Conservation (phyloP, 2,113 vertebrate genomes). For the Ailurus styani region DNA sequence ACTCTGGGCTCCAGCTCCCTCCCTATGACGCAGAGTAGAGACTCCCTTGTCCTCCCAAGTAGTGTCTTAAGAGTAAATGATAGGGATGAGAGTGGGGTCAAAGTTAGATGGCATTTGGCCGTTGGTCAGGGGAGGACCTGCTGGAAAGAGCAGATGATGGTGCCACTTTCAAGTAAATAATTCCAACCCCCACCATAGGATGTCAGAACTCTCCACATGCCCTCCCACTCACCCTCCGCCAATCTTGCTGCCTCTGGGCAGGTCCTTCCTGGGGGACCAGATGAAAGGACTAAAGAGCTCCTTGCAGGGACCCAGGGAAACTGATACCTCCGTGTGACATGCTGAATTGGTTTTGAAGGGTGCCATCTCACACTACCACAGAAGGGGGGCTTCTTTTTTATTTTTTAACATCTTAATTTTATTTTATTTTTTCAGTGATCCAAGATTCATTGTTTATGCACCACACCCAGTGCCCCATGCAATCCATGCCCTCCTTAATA, state of each 20-base stretch:
- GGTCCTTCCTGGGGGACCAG: not conserved
- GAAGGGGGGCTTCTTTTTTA: fast-evolving
- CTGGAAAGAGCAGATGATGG: not conserved
- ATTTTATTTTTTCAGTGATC: no score
- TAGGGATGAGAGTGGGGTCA: fast-evolving
- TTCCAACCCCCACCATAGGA: fast-evolving
- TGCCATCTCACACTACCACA: fast-evolving
- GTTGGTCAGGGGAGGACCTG: not conserved
- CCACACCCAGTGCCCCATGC: no score
- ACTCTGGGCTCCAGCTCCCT: not conserved
- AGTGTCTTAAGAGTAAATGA: not conserved
- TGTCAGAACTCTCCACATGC: fast-evolving
- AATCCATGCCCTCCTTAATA: no score
- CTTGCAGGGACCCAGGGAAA: fast-evolving
- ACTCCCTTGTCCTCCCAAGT: fast-evolving
- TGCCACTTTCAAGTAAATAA: not conserved
- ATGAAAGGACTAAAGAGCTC: not conserved
- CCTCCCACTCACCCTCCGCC: not conserved
- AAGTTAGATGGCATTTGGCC: not conserved
- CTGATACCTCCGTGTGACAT: fast-evolving
- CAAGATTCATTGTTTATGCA: no score
- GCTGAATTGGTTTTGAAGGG: not conserved
- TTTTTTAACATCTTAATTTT: no score
- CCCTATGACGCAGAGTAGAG: fast-evolving
- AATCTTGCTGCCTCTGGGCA: fast-evolving